Evolutionary conservation across 2,797 vertebrate species (phyloP).

Genomic region (Tamandua tetradactyla): DNA sequence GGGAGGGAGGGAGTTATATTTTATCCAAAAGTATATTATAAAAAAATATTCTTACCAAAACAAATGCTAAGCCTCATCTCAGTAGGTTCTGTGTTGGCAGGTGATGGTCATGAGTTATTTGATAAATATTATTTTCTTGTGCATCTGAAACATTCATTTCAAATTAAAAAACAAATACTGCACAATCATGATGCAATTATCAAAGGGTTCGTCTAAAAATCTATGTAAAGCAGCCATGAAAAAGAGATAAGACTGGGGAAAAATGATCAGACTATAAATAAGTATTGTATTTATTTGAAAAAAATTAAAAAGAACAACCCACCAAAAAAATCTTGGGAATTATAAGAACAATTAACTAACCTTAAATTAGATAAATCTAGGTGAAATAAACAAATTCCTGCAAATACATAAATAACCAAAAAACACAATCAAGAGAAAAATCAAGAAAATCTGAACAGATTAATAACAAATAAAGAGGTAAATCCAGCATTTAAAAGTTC

Average conservation of each 20-base stretch:
- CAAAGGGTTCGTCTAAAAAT: background rate
- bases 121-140: background rate
- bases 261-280: background rate
- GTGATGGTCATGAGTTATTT: background rate
- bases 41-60: slow-evolving; percentile 27
- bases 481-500: too few species aligned
- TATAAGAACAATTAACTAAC: too few species aligned
- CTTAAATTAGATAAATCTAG: too few species aligned
- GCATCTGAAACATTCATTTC: background rate
- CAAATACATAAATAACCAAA: too few species aligned
- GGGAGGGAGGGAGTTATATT: slow-evolving; percentile 28
- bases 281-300: slow-evolving; percentile 58
- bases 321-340: too few species aligned
- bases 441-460: too few species aligned
- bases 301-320: slow-evolving; percentile 59
- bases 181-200: background rate
- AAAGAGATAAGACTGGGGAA: background rate
- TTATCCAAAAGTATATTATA: slow-evolving; percentile 40
- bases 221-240: background rate
- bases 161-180: background rate
- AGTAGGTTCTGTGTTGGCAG: background rate
- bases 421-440: too few species aligned
- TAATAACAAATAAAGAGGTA: too few species aligned
- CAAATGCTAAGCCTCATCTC: background rate
- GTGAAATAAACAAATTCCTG: too few species aligned